Evolutionary conservation across 1,140 invertebrate genomes (phyloP), one percentile per base, ranked within the genome.

Genomic region (Coelopa frigida): DNA sequence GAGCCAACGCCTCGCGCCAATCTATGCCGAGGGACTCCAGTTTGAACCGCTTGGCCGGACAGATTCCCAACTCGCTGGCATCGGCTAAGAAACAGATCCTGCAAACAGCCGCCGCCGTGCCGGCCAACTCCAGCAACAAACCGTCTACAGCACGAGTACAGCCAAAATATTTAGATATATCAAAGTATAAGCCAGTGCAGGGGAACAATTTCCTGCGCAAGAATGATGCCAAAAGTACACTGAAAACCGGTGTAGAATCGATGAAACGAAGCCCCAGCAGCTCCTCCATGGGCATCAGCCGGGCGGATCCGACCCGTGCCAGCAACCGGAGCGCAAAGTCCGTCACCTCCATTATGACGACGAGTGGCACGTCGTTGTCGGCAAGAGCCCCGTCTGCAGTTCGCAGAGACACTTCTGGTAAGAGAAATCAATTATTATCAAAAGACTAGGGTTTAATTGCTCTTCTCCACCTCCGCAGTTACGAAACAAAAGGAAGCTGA

Each of bases 401-500:
- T n/a, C 52, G 61, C 18, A 59, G 65, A 32, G 64, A 68, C 53
- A 55, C 50, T 32, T 68, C 64, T 45, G 52, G 63, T 54, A 36
- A 59, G 48, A 57, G 54, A 7, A 8, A 26, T 27, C 24, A 7
- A 14, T 37, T 12, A 27, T 46, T 37, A 38, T 18, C 18, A 37
- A 17, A 31, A n/a, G n/a, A 46, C 40, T 33, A 31, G 15, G 17
- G 11, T 40, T 23, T 45, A 24, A 45, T 48, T 47, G 22, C 22
- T 43, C 17, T 44, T 57, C 65, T 14, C 20, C 32, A 14, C 33
- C 44, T 29, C 44, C 40, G 14, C 53, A 73, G 73, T 68, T 32
- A 37, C 70, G 74, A 78, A 77, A 59, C 77, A 80, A 73, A 80
- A 81, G 66, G 87, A 89, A 67, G 80, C 85, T 33, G 90, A 93